Base-by-base conservation (phyloP, 2,797 vertebrate species). In the Danio choprae region DNA sequence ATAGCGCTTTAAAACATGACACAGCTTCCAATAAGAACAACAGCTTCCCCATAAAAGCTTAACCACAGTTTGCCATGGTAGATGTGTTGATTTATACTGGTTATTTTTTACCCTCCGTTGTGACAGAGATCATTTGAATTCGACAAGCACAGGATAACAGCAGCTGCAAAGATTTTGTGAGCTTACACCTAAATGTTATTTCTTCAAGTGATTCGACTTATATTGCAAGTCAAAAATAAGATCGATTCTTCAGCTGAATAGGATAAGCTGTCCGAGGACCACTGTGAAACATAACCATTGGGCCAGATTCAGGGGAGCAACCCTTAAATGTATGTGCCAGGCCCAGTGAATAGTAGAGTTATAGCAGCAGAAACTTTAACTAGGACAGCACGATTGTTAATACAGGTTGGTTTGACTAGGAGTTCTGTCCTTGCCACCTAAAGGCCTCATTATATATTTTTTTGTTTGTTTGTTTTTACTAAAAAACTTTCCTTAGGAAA, bases 1-100 rank as follows among this genome's bases (percentile, higher is more conserved):
- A 87, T 89, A 92, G 90, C 89, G 88, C 88, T 88, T 58, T 79
- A 80, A 81, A 84, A 92, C 87, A 90, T 82, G 84, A 91, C 85
- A 85, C 88, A 82, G 87, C 75, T 88, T 53, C 29, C 88, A 83
- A 89, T 29, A 79, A 84, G 77, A 63, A 89, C 84, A 87, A 86
- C 86, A 81, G 86, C 84, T 81, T 85, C 88, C 82, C 84, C 86
- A 83, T 59, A 88, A 85, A 88, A 63, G 84, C 29, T 85, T 69
- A 77, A 87, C 86, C 84, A 85, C 86, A 89, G 81, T 81, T 87
- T 89, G 89, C 90, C 68, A 69, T 72, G 84, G 76, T 74, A 69
- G 80, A 85, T 81, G 81, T 69, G 55, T 53, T 83, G 36, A 67
- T 86, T 85, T 16, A 50, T 60, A 70, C 38, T 59, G 11, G 56